Percentiles rank a stretch among this genome's conserved stretches.
Conservation (phyloP, 1,140 invertebrate genomes). For the Stratiolaelaps scimitus region DNA sequence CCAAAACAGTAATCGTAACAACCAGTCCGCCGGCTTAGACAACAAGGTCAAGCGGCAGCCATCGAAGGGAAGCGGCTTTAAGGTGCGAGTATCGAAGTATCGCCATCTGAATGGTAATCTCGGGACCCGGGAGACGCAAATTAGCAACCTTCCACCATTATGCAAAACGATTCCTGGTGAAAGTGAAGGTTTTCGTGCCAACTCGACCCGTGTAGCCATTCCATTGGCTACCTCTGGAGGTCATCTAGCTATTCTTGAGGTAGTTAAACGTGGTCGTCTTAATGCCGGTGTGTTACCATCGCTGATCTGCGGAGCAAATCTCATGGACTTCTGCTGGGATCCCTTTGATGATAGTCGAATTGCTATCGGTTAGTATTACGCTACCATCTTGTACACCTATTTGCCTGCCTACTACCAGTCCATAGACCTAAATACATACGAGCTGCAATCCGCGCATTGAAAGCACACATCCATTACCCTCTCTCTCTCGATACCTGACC, state of each 20-base stretch:
- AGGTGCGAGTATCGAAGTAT: slow-evolving; percentile 79
- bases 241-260: slow-evolving; percentile 70
- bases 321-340: slow-evolving; percentile 87
- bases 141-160: slow-evolving; percentile 79
- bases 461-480: too few relatives aligned
- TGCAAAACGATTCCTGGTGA: slow-evolving; percentile 81
- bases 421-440: too few relatives aligned
- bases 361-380: slow-evolving; percentile 52
- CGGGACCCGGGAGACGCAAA: slow-evolving; percentile 72
- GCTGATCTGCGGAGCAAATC: slow-evolving; percentile 69
- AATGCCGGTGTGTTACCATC: slow-evolving; percentile 67
- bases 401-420: too few relatives aligned
- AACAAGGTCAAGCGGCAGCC: slow-evolving; percentile 21
- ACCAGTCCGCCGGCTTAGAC: slow-evolving; percentile 1
- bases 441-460: too few relatives aligned
- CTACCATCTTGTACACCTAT: too few relatives aligned
- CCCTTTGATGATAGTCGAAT: slow-evolving; percentile 67
- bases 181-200: slow-evolving; percentile 81
- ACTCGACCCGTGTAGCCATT: slow-evolving; percentile 66
- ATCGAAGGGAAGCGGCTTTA: slow-evolving; percentile 34
- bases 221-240: slow-evolving; percentile 75
- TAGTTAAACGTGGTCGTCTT: slow-evolving; percentile 51
- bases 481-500: too few relatives aligned
- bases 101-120: slow-evolving; percentile 78
- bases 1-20: background rate